Evolutionary conservation across 2,797 vertebrate genomes (phyloP).

Genomic region (Otolemur crassicaudatus): DNA sequence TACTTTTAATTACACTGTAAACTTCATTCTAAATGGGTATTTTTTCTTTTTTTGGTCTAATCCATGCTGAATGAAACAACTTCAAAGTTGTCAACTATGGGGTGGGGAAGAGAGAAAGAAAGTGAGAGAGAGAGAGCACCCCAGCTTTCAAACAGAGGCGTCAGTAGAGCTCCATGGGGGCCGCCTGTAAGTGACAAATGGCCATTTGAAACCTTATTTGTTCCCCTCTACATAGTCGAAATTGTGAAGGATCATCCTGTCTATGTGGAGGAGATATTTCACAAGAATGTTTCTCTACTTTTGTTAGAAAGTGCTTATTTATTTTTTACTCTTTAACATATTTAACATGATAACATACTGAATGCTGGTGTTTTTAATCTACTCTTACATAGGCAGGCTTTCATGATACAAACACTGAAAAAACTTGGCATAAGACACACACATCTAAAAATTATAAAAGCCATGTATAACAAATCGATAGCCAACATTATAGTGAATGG

Average conservation of each 20-base stretch:
- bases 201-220: not conserved
- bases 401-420: too few relatives aligned
- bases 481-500: too few relatives aligned
- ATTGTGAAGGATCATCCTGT: not conserved
- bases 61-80: not conserved
- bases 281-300: not conserved
- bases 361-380: not conserved
- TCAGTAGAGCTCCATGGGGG: not conserved
- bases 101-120: not conserved
- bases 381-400: not conserved
- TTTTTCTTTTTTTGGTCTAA: not conserved
- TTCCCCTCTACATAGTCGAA: not conserved
- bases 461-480: too few relatives aligned
- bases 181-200: not conserved
- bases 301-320: not conserved
- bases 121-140: fast-evolving
- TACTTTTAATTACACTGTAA: constrained; percentile 16
- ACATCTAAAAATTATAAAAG: too few relatives aligned
- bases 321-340: not conserved
- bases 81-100: not conserved
- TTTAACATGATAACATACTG: not conserved
- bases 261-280: not conserved
- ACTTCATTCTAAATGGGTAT: not conserved
- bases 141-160: not conserved
- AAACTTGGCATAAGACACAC: too few relatives aligned